Percentiles rank a stretch among this genome's conserved stretches.
These are phyloP conservation scores for Macrotis lagotis DNA, from an alignment of 2,113 vertebrate species.

Conservation along the genomic window DNA sequence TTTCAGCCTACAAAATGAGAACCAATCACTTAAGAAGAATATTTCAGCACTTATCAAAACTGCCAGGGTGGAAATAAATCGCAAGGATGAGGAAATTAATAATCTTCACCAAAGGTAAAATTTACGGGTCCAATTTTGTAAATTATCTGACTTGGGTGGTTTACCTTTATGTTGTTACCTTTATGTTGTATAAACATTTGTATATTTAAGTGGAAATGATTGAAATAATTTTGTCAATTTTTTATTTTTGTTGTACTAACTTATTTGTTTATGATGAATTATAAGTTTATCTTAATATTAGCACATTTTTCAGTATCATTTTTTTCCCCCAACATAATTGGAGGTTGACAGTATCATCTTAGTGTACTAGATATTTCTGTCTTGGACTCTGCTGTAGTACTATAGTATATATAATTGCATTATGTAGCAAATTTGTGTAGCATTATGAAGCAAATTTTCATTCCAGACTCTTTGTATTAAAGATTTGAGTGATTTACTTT, in stretches of 20 bases:
- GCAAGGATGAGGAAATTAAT: slow-evolving; percentile 96
- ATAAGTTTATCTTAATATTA: slow-evolving; percentile 6
- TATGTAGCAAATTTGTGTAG: not conserved
- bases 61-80: slow-evolving; percentile 92
- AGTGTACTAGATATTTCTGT: not conserved
- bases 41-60: slow-evolving; percentile 96
- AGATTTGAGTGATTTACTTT: slow-evolving; percentile 3
- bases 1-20: slow-evolving; percentile 90
- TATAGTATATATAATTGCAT: not conserved
- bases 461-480: slow-evolving; percentile 27
- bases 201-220: slow-evolving; percentile 10
- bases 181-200: not conserved
- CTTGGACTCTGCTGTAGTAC: not conserved
- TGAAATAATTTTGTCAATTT: slow-evolving; percentile 46
- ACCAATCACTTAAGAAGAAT: slow-evolving; percentile 94
- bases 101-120: slow-evolving; percentile 89
- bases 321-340: not conserved
- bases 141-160: not conserved
- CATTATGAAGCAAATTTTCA: not conserved
- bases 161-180: not conserved
- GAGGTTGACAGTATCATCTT: not conserved
- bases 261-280: slow-evolving; percentile 13
- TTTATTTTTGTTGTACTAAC: slow-evolving; percentile 7
- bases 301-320: not conserved
- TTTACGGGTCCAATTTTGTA: slow-evolving; percentile 1